Percentiles rank a stretch among this genome's conserved stretches.
Conservation (phyloP, 1,140 invertebrate genomes). For the Drosophila aff. region DNA sequence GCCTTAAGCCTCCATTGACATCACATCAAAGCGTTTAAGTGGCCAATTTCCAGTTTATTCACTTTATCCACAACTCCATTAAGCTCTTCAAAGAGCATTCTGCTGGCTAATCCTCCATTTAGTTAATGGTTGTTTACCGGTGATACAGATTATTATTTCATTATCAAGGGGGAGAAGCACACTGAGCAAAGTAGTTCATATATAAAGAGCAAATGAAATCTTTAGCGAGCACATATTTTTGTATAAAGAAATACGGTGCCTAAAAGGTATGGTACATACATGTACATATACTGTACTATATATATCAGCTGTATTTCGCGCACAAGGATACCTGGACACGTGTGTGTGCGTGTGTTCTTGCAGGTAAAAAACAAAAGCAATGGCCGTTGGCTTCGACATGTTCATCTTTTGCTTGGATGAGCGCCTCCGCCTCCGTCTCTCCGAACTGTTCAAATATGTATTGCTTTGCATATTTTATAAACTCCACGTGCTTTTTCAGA, state of each 20-base stretch:
- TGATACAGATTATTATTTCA: slow-evolving; percentile 44
- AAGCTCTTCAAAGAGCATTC: slow-evolving; percentile 36
- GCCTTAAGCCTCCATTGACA: slow-evolving; percentile 4
- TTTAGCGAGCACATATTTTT: slow-evolving; percentile 23
- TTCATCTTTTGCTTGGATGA: slow-evolving; percentile 52
- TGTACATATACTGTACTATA: background rate
- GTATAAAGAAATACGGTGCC: slow-evolving; percentile 13
- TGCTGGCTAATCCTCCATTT: slow-evolving; percentile 35
- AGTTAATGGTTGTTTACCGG: slow-evolving; percentile 37
- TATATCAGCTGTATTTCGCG: slow-evolving; percentile 17
- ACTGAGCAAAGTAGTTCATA: background rate
- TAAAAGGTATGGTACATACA: background rate
- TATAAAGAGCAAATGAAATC: slow-evolving; percentile 21
- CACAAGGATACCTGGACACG: slow-evolving; percentile 7
- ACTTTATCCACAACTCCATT: slow-evolving; percentile 26
- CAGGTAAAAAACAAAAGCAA: slow-evolving; percentile 49
- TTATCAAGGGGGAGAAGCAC: slow-evolving; percentile 5
- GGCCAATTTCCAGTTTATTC: slow-evolving; percentile 9
- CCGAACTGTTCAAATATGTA: slow-evolving; percentile 69
- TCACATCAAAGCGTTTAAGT: slow-evolving; percentile 11
- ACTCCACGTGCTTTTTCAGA: slow-evolving; percentile 71
- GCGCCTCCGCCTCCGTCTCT: slow-evolving; percentile 22
- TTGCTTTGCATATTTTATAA: slow-evolving; percentile 76
- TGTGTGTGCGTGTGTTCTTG: background rate
- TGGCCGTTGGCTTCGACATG: slow-evolving; percentile 46